Percentiles rank a stretch among this genome's conserved stretches.
phyloP scores from a whole-genome alignment of 2,888 invertebrate species.

The Drosophila limbata region DNA sequence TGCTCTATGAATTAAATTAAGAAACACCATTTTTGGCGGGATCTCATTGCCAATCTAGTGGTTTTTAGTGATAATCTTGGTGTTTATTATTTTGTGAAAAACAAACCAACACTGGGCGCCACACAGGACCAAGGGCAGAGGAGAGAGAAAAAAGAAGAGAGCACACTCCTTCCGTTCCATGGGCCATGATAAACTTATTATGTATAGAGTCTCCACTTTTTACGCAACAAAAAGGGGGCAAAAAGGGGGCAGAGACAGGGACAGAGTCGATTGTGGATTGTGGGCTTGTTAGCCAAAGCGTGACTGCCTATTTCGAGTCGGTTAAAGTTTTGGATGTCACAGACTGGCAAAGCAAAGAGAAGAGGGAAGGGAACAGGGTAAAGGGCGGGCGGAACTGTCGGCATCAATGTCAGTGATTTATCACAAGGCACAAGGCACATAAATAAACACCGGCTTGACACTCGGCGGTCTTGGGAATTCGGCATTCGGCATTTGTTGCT shows the following conservation, averaged over 20 bases:
- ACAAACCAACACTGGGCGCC: constrained; percentile 29
- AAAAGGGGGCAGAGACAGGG: constrained; percentile 1
- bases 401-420: constrained; percentile 79
- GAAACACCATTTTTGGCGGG: too few species aligned
- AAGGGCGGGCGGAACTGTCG: constrained; percentile 37
- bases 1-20: too few species aligned
- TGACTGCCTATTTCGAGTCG: constrained; percentile 65
- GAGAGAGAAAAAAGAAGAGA: background rate
- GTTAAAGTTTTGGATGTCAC: constrained; percentile 64
- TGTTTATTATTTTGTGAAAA: background rate
- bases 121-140: constrained; percentile 2
- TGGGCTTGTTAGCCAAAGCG: constrained; percentile 65
- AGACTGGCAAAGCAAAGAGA: constrained; percentile 4
- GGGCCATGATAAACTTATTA: constrained; percentile 70
- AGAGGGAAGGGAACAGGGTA: background rate
- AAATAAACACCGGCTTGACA: constrained; percentile 71
- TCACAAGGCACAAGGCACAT: constrained; percentile 73
- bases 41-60: background rate
- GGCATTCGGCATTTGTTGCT: constrained; percentile 55
- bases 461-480: constrained; percentile 48
- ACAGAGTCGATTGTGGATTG: background rate
- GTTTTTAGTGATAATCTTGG: background rate
- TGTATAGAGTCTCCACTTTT: constrained; percentile 41
- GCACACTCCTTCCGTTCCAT: constrained; percentile 8
- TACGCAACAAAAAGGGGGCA: constrained; percentile 19